Percentiles rank a stretch among this genome's conserved stretches.
Evolutionary conservation across 2,888 invertebrate species (phyloP).

Genomic region (Brachyptera risi): DNA sequence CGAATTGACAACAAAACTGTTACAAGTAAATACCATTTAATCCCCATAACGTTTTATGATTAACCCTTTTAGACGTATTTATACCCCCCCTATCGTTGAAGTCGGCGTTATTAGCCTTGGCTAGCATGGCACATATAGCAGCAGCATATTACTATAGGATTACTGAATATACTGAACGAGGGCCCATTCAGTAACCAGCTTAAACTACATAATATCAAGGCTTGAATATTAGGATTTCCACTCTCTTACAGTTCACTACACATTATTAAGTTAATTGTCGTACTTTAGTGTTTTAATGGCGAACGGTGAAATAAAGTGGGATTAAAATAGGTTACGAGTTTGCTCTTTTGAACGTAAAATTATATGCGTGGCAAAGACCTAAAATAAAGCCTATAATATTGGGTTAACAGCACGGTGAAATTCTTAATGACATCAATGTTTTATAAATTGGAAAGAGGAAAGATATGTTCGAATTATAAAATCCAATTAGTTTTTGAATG

Average conservation of each 20-base stretch:
- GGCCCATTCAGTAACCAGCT: neutral
- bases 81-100: no score
- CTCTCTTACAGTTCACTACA: constrained; percentile 9
- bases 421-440: neutral
- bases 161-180: neutral
- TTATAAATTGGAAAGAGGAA: neutral
- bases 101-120: no score
- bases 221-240: neutral
- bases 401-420: neutral
- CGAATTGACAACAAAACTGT: neutral
- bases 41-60: constrained; percentile 10
- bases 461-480: neutral
- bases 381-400: neutral
- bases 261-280: constrained; percentile 20
- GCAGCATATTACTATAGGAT: neutral
- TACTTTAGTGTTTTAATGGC: neutral
- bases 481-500: neutral
- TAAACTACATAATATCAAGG: neutral
- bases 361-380: neutral
- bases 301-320: constrained; percentile 12
- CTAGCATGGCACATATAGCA: no score
- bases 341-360: neutral
- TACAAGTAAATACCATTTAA: neutral
- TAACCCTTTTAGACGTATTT: neutral
- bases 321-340: constrained; percentile 16